A percentile compares a stretch with the other conserved stretches of the same genome.
These are phyloP conservation scores for Lota lota DNA, from an alignment of 2,113 vertebrate genomes.

Conservation along the genomic window DNA sequence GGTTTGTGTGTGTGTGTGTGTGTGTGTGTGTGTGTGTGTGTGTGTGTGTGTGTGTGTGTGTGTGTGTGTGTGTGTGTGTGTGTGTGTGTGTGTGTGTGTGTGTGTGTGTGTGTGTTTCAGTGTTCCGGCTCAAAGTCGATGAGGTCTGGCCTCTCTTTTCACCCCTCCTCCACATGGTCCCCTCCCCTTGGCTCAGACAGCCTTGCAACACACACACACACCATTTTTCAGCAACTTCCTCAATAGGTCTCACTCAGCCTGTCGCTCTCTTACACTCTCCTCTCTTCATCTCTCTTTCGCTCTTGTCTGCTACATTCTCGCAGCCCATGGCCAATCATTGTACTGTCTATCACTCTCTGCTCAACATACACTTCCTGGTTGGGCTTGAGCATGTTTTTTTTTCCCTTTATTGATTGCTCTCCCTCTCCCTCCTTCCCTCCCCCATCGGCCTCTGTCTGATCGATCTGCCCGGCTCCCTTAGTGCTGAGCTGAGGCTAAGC, in stretches of 20 bases:
- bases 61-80: slow-evolving; percentile 35
- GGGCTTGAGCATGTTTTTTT: too few relatives aligned
- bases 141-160: slow-evolving; percentile 49
- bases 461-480: too few relatives aligned
- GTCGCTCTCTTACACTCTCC: background rate
- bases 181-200: slow-evolving; percentile 49
- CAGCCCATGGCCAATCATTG: background rate
- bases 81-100: slow-evolving; percentile 34
- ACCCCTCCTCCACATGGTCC: slow-evolving; percentile 22
- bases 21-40: slow-evolving; percentile 32
- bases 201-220: slow-evolving; percentile 31
- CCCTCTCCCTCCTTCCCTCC: slow-evolving; percentile 17
- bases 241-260: slow-evolving; percentile 15
- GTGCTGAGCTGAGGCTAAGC: too few relatives aligned
- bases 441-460: slow-evolving; percentile 16
- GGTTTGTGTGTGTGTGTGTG: slow-evolving; percentile 32
- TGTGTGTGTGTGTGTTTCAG: slow-evolving; percentile 3
- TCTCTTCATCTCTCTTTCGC: background rate
- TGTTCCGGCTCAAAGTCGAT: slow-evolving; percentile 61
- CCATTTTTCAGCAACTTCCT: slow-evolving; percentile 45
- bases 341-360: too few relatives aligned
- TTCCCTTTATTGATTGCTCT: too few relatives aligned
- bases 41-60: slow-evolving; percentile 32
- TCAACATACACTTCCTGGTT: too few relatives aligned
- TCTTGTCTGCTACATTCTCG: background rate